phyloP scores from a whole-genome alignment of 2,888 invertebrate genomes.

The Chrysopilus asiliformis region DNA sequence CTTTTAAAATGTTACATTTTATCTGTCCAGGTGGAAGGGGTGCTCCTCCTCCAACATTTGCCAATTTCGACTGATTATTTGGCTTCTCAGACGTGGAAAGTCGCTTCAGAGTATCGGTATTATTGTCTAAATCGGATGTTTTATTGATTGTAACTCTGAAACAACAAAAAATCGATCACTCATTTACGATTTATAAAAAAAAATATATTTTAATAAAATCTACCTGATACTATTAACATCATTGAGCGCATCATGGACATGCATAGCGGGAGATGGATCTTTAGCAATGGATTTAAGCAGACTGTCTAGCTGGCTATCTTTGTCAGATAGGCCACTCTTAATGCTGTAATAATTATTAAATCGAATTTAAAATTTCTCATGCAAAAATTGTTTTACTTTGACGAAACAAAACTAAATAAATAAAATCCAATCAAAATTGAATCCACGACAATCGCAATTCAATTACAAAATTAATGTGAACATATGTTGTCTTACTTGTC shows the following conservation, averaged over 20 bases:
- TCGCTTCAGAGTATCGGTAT: slow-evolving; percentile 51
- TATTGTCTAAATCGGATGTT: slow-evolving; percentile 40
- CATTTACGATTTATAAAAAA: slow-evolving; percentile 1
- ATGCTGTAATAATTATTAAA: slow-evolving; percentile 24
- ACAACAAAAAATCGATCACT: slow-evolving; percentile 34
- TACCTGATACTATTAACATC: slow-evolving; percentile 41
- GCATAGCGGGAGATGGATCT: slow-evolving; percentile 45
- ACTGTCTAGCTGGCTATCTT: slow-evolving; percentile 53
- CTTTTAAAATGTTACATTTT: slow-evolving; percentile 91
- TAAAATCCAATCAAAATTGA: too few relatives aligned
- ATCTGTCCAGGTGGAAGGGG: slow-evolving; percentile 80
- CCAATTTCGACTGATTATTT: slow-evolving; percentile 55
- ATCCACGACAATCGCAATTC: too few relatives aligned
- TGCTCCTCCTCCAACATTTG: slow-evolving; percentile 46
- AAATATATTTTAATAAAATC: slow-evolving; percentile 15
- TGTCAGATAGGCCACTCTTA: slow-evolving; percentile 40
- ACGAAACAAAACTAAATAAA: too few relatives aligned
- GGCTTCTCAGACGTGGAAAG: slow-evolving; percentile 49
- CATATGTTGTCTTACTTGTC: too few relatives aligned
- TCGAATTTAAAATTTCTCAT: too few relatives aligned
- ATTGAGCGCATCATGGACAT: slow-evolving; percentile 44
- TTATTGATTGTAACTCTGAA: slow-evolving; percentile 36
- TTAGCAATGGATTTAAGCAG: slow-evolving; percentile 63
- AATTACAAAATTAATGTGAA: too few relatives aligned
- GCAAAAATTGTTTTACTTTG: too few relatives aligned